These are phyloP conservation scores for Cheilosia variabilis DNA, from an alignment of 2,888 invertebrate species.

Conservation along the genomic window DNA sequence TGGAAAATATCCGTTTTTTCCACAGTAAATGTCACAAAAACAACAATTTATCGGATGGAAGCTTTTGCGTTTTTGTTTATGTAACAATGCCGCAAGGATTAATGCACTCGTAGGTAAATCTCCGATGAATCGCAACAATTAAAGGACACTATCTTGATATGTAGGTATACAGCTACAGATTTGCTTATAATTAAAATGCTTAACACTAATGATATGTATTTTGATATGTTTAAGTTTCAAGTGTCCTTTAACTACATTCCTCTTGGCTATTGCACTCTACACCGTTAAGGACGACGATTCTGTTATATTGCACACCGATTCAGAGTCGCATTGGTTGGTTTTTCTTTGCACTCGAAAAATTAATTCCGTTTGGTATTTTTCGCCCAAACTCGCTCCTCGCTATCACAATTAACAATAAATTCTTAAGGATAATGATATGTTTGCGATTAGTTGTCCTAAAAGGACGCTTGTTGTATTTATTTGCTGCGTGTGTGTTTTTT, in stretches of 20 bases:
- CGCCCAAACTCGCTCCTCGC: neutral
- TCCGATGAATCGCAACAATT: constrained; percentile 8
- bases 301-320: constrained; percentile 39
- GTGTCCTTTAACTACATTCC: constrained; percentile 65
- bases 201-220: constrained; percentile 71
- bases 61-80: constrained; percentile 62
- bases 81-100: constrained; percentile 63
- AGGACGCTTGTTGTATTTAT: constrained; percentile 21
- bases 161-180: constrained; percentile 1
- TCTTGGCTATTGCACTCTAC: constrained; percentile 16
- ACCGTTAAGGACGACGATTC: constrained; percentile 22
- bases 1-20: constrained; percentile 61
- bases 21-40: constrained; percentile 45
- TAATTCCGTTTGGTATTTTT: constrained; percentile 31
- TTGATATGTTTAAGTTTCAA: constrained; percentile 60
- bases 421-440: constrained; percentile 31
- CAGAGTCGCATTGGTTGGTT: constrained; percentile 34
- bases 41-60: constrained; percentile 34
- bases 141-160: constrained; percentile 61
- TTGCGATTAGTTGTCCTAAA: constrained; percentile 33
- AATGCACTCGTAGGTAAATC: neutral
- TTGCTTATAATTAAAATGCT: constrained; percentile 46
- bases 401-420: constrained; percentile 20
- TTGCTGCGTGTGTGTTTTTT: constrained; percentile 23
- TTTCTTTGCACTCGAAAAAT: neutral